Evolutionary conservation across 2,113 vertebrate species (phyloP), one percentile per base, ranked within the genome.

Genomic region (Odocoileus hemionus): DNA sequence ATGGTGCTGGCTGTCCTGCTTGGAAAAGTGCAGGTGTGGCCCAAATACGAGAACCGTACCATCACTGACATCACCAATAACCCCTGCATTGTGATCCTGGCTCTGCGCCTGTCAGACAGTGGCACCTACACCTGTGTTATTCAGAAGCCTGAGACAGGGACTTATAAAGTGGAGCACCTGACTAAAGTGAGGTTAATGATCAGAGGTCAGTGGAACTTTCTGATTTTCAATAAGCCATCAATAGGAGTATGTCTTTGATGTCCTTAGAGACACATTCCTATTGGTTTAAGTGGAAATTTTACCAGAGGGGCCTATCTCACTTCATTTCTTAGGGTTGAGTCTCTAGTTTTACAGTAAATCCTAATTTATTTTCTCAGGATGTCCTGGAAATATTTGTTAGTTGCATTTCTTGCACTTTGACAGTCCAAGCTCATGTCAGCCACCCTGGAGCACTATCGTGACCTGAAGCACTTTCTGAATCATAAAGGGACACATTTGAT

Each of bases 91-190:
- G 86, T 89, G 92, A 97, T 99, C 57, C 90, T 92, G 54, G 39
- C 88, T 0, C 6, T 98, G 89, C 92, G 95, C 91, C 89, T 98
- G 47, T 96, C 96, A 0, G 99, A 99, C 96, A 89, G 43, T 0
- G 98, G 98, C 92, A 43, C 1, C 7, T 99, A 99, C 39, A 39
- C 82, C 33, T 99, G 99, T 4, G 4, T 99, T 0, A 95, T 98
- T 58, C 98, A 98, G 93, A 43, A 78, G 80, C 1, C 0, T 1
- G 76, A 89, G 0, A 0, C 1, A 0, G 91, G 14, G 0, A 0
- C 5, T 28, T 58, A 4, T 19, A 30, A 43, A 33, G 0, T 6
- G 0, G 0, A 64, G 36, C 97, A 98, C 8, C 30, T 23, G 0
- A 2, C 14, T 45, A 0, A 0, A 0, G 91, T 99, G 93, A 21